Evolutionary conservation across 92 coral and sea anemone species (phyloP).

Genomic region (Epizoanthus stellaris): DNA sequence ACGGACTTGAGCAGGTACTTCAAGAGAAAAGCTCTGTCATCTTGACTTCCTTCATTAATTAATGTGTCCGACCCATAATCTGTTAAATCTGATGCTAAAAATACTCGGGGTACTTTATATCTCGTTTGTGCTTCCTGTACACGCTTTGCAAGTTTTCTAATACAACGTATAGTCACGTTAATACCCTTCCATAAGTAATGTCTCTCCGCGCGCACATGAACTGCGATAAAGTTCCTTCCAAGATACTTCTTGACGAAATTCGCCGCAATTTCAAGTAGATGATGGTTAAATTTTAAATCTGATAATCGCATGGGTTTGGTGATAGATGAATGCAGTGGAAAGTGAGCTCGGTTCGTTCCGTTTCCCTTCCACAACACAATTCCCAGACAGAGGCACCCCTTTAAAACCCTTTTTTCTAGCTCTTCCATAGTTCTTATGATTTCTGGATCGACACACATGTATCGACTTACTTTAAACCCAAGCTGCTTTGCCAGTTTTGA

Average conservation of each 20-base stretch:
- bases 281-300: conserved; percentile 79
- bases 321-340: conserved; percentile 72
- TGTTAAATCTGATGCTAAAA: conserved; percentile 91
- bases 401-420: conserved; percentile 80
- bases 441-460: conserved; percentile 96
- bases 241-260: conserved; percentile 67
- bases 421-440: conserved; percentile 75
- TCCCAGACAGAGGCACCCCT: conserved; percentile 86
- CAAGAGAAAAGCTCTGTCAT: conserved; percentile 70
- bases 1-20: conserved; percentile 60
- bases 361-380: conserved; percentile 94
- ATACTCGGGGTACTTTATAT: conserved; percentile 57
- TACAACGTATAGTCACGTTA: conserved; percentile 84
- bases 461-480: conserved; percentile 89
- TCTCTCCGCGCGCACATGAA: conserved; percentile 94
- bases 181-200: conserved; percentile 81
- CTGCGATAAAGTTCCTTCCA: conserved; percentile 74
- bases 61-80: conserved; percentile 94
- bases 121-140: conserved; percentile 65
- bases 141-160: conserved; percentile 78
- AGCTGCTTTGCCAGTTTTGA: conserved; percentile 88
- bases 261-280: conserved; percentile 74
- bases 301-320: conserved; percentile 70
- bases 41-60: conserved; percentile 57
- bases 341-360: conserved; percentile 81